Conservation (phyloP, 2,797 vertebrate species). For the Schizopygopsis malacanthus region DNA sequence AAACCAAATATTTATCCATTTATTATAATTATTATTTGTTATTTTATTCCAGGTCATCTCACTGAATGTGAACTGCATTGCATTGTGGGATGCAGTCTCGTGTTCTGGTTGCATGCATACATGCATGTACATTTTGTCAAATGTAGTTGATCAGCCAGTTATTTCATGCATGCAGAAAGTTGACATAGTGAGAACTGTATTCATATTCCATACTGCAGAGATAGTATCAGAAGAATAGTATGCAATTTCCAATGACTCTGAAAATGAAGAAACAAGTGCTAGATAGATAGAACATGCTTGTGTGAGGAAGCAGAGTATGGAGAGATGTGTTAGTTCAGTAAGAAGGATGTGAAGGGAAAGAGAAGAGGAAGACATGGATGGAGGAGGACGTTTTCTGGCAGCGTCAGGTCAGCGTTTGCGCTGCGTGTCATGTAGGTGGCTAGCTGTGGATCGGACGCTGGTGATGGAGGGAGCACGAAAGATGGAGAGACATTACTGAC, state of each 20-base stretch:
- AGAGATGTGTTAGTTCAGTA: slow-evolving; percentile 16
- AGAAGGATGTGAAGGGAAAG: not conserved
- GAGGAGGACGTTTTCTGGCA: slow-evolving; percentile 8
- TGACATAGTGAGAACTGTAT: not conserved
- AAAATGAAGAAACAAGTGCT: not conserved
- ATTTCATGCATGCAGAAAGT: not conserved
- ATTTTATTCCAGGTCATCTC: not conserved
- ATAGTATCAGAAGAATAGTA: not conserved
- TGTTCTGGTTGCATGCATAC: not conserved
- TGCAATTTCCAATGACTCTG: not conserved
- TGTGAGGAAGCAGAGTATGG: not conserved
- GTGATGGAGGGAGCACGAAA: slow-evolving; percentile 1
- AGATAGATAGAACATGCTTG: not conserved
- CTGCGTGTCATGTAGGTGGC: slow-evolving; percentile 42
- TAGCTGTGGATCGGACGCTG: not conserved
- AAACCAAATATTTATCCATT: not conserved
- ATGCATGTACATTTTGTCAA: not conserved
- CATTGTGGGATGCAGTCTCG: not conserved
- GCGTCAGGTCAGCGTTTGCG: slow-evolving; percentile 28
- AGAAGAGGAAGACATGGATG: not conserved
- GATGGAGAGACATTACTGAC: slow-evolving; percentile 30
- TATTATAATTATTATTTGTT: too few species aligned
- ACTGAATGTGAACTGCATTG: not conserved
- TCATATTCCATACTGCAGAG: not conserved
- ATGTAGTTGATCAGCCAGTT: not conserved